These are phyloP conservation scores for Cerastis leucographa DNA, from an alignment of 2,888 invertebrate genomes.

Conservation along the genomic window DNA sequence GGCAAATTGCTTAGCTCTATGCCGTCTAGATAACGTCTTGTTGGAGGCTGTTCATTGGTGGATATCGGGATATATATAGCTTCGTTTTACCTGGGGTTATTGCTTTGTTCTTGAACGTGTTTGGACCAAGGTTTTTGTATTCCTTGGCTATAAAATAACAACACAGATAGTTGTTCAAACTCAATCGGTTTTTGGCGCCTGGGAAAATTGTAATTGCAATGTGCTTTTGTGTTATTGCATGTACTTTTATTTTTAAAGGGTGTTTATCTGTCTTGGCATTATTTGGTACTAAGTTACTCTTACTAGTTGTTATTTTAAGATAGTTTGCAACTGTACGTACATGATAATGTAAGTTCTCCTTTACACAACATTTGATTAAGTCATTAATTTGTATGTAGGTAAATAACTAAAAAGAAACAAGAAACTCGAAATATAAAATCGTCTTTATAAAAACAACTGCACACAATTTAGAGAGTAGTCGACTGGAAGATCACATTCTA, in stretches of 20 bases:
- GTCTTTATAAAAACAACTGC: not conserved
- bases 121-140: not conserved
- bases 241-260: not conserved
- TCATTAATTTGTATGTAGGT: not conserved
- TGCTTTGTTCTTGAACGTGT: conserved; percentile 4
- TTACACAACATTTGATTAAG: not conserved
- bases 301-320: not conserved
- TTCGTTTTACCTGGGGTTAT: conserved; percentile 20
- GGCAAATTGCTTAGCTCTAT: conserved; percentile 62
- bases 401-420: not conserved
- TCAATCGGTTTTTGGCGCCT: not conserved
- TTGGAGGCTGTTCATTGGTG: conserved; percentile 31
- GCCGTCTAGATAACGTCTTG: conserved; percentile 53
- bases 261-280: not conserved
- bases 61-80: conserved; percentile 9
- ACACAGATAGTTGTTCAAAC: not conserved
- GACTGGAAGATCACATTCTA: conserved; percentile 2
- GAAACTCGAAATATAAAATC: not conserved
- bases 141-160: not conserved
- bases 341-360: not conserved
- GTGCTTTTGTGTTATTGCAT: not conserved
- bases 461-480: not conserved
- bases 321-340: not conserved
- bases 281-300: not conserved
- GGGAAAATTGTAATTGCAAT: not conserved